Percentiles rank a stretch among this genome's conserved stretches.
Evolutionary conservation across 2,113 vertebrate species (phyloP).

Genomic region (Sebastes schlegelii): DNA sequence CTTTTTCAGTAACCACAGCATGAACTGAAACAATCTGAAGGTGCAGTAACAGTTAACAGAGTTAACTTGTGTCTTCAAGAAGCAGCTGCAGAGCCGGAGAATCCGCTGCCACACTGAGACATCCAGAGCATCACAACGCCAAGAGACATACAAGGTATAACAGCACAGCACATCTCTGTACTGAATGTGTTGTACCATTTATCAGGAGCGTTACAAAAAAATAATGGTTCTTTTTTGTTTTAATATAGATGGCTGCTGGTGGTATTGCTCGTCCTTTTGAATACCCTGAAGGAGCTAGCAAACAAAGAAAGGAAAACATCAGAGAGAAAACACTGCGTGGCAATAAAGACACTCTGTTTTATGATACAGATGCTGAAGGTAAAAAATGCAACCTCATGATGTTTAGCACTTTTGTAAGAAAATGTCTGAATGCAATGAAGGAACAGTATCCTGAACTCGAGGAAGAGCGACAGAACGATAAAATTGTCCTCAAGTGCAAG

Average conservation of each 20-base stretch:
- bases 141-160: not conserved
- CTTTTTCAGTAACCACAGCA: not conserved
- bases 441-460: fast-evolving
- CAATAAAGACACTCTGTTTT: not conserved
- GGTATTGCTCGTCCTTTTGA: not conserved
- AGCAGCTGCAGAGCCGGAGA: not conserved
- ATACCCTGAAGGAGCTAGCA: fast-evolving
- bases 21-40: not conserved
- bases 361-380: fast-evolving
- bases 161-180: not conserved
- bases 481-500: fast-evolving
- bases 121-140: not conserved
- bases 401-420: fast-evolving
- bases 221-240: not conserved
- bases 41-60: not conserved
- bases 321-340: fast-evolving
- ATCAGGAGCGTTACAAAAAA: not conserved
- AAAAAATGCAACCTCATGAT: not conserved
- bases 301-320: fast-evolving
- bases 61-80: not conserved
- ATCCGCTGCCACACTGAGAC: not conserved
- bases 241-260: not conserved
- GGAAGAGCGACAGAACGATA: fast-evolving
- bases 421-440: not conserved
- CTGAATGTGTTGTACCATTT: not conserved